A percentile compares a stretch with the other conserved stretches of the same genome.
These are phyloP conservation scores for Nannoperca australis DNA, from an alignment of 2,797 vertebrate genomes.

Conservation along the genomic window DNA sequence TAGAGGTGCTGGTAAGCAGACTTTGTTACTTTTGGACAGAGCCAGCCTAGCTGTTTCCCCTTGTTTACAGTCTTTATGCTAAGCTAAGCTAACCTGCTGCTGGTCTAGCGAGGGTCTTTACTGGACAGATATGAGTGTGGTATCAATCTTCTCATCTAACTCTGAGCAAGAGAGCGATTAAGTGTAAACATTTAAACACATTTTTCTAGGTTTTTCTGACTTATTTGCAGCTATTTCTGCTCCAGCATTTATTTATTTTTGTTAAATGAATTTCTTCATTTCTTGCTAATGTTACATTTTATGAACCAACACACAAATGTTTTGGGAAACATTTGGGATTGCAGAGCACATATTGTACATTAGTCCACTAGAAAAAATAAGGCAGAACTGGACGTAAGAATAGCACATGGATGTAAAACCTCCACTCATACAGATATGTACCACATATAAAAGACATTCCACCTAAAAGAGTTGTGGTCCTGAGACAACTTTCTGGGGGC, in stretches of 20 bases:
- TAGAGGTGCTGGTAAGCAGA: not conserved
- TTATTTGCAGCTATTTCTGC: constrained; percentile 2
- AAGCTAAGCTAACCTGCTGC: not conserved
- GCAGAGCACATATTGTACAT: constrained; percentile 49
- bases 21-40: constrained; percentile 23
- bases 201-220: not conserved
- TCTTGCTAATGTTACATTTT: constrained; percentile 27
- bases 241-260: not conserved
- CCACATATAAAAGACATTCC: constrained; percentile 50
- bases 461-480: constrained; percentile 47
- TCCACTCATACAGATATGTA: constrained; percentile 37
- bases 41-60: not conserved
- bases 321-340: constrained; percentile 60
- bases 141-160: constrained; percentile 6
- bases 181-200: not conserved
- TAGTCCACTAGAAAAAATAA: constrained; percentile 10
- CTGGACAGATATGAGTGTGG: not conserved
- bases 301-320: constrained; percentile 40
- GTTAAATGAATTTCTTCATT: not conserved
- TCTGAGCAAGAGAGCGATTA: not conserved
- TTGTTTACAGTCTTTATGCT: constrained; percentile 22
- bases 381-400: constrained; percentile 16
- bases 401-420: constrained; percentile 26
- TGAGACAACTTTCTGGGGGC: constrained; percentile 20
- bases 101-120: not conserved